These are phyloP conservation scores for Dicranocentrus wangi DNA, from an alignment of 2,888 invertebrate species.

Conservation along the genomic window DNA sequence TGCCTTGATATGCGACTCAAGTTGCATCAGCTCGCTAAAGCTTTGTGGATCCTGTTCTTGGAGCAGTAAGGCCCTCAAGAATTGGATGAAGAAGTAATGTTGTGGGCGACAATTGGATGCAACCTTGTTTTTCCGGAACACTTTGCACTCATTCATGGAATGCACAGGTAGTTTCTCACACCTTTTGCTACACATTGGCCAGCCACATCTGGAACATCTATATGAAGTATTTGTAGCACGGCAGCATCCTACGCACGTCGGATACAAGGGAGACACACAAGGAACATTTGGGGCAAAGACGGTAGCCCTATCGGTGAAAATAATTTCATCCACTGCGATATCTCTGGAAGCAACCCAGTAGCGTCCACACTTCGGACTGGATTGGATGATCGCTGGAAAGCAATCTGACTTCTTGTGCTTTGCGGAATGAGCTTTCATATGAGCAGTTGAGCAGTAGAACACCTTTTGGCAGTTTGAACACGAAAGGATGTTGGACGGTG, in stretches of 20 bases:
- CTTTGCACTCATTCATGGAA: slow-evolving; percentile 61
- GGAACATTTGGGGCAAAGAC: slow-evolving; percentile 46
- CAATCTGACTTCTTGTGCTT: slow-evolving; percentile 50
- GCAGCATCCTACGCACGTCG: slow-evolving; percentile 64
- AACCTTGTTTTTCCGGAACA: slow-evolving; percentile 59
- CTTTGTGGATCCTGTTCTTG: slow-evolving; percentile 34
- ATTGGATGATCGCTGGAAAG: slow-evolving; percentile 55
- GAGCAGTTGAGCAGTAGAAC: slow-evolving; percentile 47
- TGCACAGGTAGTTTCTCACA: slow-evolving; percentile 60
- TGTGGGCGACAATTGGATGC: slow-evolving; percentile 49
- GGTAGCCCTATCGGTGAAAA: slow-evolving; percentile 41
- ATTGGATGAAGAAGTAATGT: slow-evolving; percentile 62
- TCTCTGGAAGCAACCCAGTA: slow-evolving; percentile 57
- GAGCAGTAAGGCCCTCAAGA: slow-evolving; percentile 48
- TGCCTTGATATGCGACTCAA: slow-evolving; percentile 53
- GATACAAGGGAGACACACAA: slow-evolving; percentile 39
- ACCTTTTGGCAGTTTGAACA: slow-evolving; percentile 48
- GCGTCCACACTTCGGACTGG: slow-evolving; percentile 32
- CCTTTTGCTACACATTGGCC: slow-evolving; percentile 63
- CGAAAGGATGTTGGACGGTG: not conserved
- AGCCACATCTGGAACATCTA: slow-evolving; percentile 56
- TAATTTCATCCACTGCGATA: slow-evolving; percentile 52
- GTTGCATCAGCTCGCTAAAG: slow-evolving; percentile 47
- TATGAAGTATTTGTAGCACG: slow-evolving; percentile 42
- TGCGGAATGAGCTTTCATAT: slow-evolving; percentile 41